Evolutionary conservation across 2,797 vertebrate species (phyloP).

Genomic region (Enteromius trimaculatus): DNA sequence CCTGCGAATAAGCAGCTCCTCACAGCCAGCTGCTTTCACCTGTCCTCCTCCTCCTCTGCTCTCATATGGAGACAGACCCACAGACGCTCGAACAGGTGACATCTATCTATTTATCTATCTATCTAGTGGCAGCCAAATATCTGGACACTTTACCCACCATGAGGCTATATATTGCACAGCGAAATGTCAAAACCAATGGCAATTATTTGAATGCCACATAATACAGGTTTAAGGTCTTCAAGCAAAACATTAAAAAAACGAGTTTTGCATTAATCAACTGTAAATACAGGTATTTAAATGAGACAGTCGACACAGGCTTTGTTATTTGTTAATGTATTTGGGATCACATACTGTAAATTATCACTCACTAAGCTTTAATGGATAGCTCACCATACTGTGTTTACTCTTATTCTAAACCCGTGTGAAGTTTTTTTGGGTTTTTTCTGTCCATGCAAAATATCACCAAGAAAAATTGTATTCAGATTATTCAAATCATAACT

Average conservation of each 20-base stretch:
- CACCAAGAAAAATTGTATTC: not conserved
- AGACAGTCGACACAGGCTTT: not conserved
- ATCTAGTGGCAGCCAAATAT: not conserved
- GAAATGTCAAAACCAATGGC: not conserved
- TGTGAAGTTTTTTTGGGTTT: not conserved
- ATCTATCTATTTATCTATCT: conserved; percentile 18
- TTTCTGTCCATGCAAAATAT: not conserved
- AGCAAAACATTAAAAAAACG: not conserved
- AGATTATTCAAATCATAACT: not conserved
- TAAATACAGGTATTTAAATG: not conserved
- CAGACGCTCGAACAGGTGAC: not conserved
- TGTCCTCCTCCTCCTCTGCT: conserved; percentile 26
- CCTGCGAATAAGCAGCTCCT: conserved; percentile 23
- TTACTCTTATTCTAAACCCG: not conserved
- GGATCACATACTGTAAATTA: not conserved
- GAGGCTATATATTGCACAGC: not conserved
- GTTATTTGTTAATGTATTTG: not conserved
- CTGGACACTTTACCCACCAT: not conserved
- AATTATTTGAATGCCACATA: conserved; percentile 6
- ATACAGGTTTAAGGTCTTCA: not conserved
- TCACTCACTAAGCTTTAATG: not conserved
- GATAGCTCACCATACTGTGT: not conserved
- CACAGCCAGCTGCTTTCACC: conserved; percentile 36
- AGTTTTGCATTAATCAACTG: not conserved
- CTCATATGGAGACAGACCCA: not conserved